Evolutionary conservation across 1,140 invertebrate genomes (phyloP), one percentile per base, ranked within the genome.

Genomic region (Chrysomallon squamiferum): DNA sequence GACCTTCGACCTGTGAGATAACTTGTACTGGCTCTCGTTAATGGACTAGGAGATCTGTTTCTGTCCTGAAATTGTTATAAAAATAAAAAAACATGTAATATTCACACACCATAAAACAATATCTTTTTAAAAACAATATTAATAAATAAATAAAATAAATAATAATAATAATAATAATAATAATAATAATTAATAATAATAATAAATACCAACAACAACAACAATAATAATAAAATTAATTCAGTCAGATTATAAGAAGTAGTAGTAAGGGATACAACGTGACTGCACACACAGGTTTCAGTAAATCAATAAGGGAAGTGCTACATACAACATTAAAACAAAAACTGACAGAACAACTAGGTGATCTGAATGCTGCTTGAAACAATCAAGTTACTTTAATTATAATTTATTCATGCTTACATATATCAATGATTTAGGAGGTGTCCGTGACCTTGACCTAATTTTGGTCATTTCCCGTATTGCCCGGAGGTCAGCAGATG

Each of bases 1-100:
- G 78, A 80, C 61, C 76, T 73, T 64, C 73, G 68, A 54, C 75
- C 72, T 50, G 75, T 60, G 9, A 73, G 43, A 47, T 80, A 78
- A 67, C 73, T 69, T 25, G 57, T 65, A 33, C 62, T 43, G 62
- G 68, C 66, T 32, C 50, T n/a, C 33, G 41, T 67, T 9, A 65
- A 43, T 30, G 75, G 76, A 64, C 76, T 78, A 32, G 69, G 73
- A 22, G 78, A 80, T 41, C 74, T 67, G 20, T 71, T 69, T 41
- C 76, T 49, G 54, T 68, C 68, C 75, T 77, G 62, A 11, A 62
- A 52, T 27, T 38, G 35, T 7, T 7, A 38, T 7, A 38, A 5
- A 38, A 38, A 7, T 38, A 38, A 38, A 38, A 38, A 38, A 38
- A 38, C 15, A 38, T 38, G n/a, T n/a, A n/a, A n/a, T n/a, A n/a